Percentiles rank a stretch among this genome's conserved stretches.
Evolutionary conservation across 2,113 vertebrate genomes (phyloP).

Genomic region (Grantiella picta): DNA sequence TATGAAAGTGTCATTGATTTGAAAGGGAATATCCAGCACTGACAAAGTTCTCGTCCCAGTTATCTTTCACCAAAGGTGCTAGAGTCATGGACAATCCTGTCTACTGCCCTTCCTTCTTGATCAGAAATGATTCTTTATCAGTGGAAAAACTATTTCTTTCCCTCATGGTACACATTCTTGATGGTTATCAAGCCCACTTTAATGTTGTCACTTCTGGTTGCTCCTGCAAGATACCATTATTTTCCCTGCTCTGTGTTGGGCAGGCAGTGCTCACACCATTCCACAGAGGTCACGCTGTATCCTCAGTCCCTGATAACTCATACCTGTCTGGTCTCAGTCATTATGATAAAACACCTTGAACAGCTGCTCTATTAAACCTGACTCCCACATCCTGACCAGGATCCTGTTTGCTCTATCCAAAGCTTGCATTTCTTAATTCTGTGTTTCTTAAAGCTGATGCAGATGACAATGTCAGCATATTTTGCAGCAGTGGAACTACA

Average conservation of each 20-base stretch:
- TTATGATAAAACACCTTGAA: not conserved
- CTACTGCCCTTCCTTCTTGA: not conserved
- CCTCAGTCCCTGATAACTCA: not conserved
- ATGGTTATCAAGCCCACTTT: not conserved
- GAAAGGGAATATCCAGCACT: not conserved
- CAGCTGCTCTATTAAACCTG: not conserved
- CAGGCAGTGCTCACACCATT: not conserved
- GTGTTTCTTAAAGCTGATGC: not conserved
- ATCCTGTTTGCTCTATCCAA: not conserved
- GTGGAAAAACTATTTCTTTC: not conserved
- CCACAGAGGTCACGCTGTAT: not conserved
- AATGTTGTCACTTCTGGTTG: not conserved
- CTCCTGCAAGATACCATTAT: not conserved
- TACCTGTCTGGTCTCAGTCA: not conserved
- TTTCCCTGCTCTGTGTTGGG: not conserved
- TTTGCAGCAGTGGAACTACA: not conserved
- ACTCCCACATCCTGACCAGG: not conserved
- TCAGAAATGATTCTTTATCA: not conserved
- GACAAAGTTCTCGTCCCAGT: not conserved
- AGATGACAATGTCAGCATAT: not conserved
- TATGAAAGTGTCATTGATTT: not conserved
- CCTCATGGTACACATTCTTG: not conserved
- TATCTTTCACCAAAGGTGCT: not conserved
- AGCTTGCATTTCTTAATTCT: not conserved
- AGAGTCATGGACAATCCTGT: not conserved